A percentile compares a stretch with the other conserved stretches of the same genome.
phyloP scores from a whole-genome alignment of 1,140 invertebrate species.

The Musca domestica region DNA sequence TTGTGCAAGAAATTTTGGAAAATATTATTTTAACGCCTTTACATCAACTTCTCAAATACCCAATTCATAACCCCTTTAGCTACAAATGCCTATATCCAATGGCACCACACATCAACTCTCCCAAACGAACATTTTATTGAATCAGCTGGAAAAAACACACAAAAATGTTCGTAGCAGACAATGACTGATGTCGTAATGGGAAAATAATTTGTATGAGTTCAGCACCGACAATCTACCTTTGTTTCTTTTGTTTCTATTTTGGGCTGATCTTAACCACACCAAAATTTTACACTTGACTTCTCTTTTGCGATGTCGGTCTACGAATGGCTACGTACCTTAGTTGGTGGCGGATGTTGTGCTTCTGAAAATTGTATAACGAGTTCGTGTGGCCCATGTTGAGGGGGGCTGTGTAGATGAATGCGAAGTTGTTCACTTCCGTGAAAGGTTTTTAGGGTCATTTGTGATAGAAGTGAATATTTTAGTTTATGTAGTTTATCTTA shows the following conservation, averaged over 20 bases:
- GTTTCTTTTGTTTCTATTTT: neutral
- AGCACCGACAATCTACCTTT: neutral
- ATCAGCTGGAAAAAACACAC: neutral
- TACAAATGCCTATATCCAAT: neutral
- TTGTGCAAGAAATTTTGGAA: no score
- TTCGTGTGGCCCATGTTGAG: neutral
- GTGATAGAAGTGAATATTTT: neutral
- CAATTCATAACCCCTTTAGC: no score
- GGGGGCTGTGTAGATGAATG: neutral
- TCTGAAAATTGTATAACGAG: neutral
- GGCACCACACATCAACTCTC: neutral
- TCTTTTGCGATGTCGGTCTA: neutral
- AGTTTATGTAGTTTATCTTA: no score
- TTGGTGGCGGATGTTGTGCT: neutral
- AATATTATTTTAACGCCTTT: no score
- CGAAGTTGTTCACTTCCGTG: constrained; percentile 11
- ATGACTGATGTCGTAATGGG: constrained; percentile 21
- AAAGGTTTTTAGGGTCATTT: constrained; percentile 16
- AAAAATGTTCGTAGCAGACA: neutral
- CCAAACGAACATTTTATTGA: neutral
- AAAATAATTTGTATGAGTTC: constrained; percentile 14
- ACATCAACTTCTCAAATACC: no score
- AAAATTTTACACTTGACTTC: constrained; percentile 21
- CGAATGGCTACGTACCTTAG: no score
- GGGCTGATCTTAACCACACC: constrained; percentile 4